These are phyloP conservation scores for Masnerella sp. DNA, from an alignment of 2,888 invertebrate genomes.

Conservation along the genomic window DNA sequence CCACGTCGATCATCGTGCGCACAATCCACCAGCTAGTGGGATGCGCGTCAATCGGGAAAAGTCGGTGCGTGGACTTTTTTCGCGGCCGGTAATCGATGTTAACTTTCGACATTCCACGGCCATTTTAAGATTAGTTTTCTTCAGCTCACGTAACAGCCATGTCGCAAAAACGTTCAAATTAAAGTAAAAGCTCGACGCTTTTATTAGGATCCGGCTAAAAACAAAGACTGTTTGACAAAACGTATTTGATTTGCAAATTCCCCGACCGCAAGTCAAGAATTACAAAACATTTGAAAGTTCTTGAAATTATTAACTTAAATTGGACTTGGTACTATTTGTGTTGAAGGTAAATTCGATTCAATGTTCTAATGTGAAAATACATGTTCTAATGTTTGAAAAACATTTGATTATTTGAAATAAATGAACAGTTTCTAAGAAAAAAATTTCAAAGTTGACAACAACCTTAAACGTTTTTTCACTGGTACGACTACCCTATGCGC, in stretches of 20 bases:
- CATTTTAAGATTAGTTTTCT: slow-evolving; percentile 55
- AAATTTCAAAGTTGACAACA: too few species aligned
- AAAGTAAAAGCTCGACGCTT: slow-evolving; percentile 30
- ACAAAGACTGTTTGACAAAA: background rate
- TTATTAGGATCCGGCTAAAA: slow-evolving; percentile 1
- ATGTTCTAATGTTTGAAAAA: too few species aligned
- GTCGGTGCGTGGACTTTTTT: slow-evolving; percentile 23
- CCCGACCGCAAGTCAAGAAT: background rate
- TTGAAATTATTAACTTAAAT: background rate
- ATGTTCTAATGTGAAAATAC: too few species aligned
- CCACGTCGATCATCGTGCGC: slow-evolving; percentile 29
- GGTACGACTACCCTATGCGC: too few species aligned
- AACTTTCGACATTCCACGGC: slow-evolving; percentile 51
- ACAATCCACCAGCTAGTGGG: slow-evolving; percentile 24
- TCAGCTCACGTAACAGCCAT: slow-evolving; percentile 14
- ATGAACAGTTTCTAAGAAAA: too few species aligned
- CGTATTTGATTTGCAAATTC: slow-evolving; percentile 16
- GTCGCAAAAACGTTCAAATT: slow-evolving; percentile 44
- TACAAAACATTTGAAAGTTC: background rate
- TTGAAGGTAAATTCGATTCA: too few species aligned
- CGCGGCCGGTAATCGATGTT: slow-evolving; percentile 42
- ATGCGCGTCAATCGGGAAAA: slow-evolving; percentile 15
- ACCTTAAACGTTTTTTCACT: too few species aligned
- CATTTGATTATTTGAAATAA: too few species aligned
- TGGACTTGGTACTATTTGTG: too few species aligned